Evolutionary conservation across 2,888 invertebrate species (phyloP), one percentile per base, ranked within the genome.

Genomic region (Tetropium fuscum): DNA sequence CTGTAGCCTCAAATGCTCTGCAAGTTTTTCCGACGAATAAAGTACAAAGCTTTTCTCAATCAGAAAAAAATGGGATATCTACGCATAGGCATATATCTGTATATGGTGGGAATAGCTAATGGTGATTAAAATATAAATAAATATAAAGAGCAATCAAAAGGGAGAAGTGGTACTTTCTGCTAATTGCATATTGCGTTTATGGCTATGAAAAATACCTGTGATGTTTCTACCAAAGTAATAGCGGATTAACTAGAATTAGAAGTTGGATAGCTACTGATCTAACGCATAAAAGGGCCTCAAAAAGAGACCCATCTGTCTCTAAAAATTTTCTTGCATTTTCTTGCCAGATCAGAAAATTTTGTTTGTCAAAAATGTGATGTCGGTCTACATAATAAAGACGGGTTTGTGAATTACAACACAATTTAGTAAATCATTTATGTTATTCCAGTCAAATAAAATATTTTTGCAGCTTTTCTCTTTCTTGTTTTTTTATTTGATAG

Each of bases 271-370:
- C 27, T 27, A 27, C 27, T 4, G 2, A 4, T 2, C 16, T 40
- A 40, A 20, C 53, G 2, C 7, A 22, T 13, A 53, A 40, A 27
- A 40, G 15, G 20, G 41, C 53, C 11, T 41, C 27, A 41, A 53
- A 11, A 13, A 38, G 30, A 10, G 53, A 41, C 5, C 41, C 53
- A 8, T 53, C 53, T 1, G 41, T 25, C 2, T 15, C 53, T 4
- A 41, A 10, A 40, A 22, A 22, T 22, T 38, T 15, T 19, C 41
- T 20, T 11, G 22, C 40, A 18, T 53, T 22, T 41, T 53, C 53
- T 41, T 11, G 53, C 8, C 25, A 41, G 41, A 13, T 41, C 40
- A 27, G n/a, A n/a, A n/a, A n/a, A n/a, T n/a, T n/a, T n/a, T n/a
- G n/a, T n/a, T n/a, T n/a, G n/a, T n/a, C n/a, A n/a, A n/a, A n/a